Base-by-base conservation (phyloP, 1,140 invertebrate genomes). In the Euura saliciscinereae region DNA sequence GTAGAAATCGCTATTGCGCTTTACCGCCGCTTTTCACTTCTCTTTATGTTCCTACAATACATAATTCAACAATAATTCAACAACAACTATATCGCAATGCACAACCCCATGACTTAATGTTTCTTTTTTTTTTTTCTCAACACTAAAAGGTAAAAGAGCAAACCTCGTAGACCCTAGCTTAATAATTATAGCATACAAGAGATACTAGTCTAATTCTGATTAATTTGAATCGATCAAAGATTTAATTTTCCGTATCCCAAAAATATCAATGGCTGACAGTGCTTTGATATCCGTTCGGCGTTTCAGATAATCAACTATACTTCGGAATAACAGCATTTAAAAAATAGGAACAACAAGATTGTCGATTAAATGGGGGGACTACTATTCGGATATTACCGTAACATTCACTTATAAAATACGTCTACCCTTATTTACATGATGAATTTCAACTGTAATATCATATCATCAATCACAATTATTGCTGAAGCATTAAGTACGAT, bases 261-360 rank as follows among this genome's bases (percentile, higher is more conserved):
- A 59, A 59, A 59, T 59, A 59, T n/a, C 51, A 59, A 59, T 59
- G 51, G 51, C 51, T 59, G 51, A 59, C 28, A 59, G 51, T 59
- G 51, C 51, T 28, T 28, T 1, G 28, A 28, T 28, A 28, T 28
- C 28, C 28, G 28, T 28, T 28, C 28, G 28, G 28, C 28, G 28
- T 28, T 28, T 28, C 28, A 6, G 51, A 59, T 59, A 11, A 59
- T 59, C 51, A 59, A 11, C 51, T 59, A 11, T 59, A 2, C 51
- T 59, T n/a, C 8, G 13, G 13, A 59, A 59, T 59, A 59, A 59
- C 3, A 6, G 10, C 51, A 59, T 11, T 59, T 2, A 6, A 3
- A 59, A 59, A 59, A 59, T 59, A 59, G 51, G 5, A 59, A 59
- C 51, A 6, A n/a, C 8, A 59, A 8, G 51, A n/a, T n/a, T 59